phyloP scores from a whole-genome alignment of 2,888 invertebrate species.

The Adelphocoris suturalis region DNA sequence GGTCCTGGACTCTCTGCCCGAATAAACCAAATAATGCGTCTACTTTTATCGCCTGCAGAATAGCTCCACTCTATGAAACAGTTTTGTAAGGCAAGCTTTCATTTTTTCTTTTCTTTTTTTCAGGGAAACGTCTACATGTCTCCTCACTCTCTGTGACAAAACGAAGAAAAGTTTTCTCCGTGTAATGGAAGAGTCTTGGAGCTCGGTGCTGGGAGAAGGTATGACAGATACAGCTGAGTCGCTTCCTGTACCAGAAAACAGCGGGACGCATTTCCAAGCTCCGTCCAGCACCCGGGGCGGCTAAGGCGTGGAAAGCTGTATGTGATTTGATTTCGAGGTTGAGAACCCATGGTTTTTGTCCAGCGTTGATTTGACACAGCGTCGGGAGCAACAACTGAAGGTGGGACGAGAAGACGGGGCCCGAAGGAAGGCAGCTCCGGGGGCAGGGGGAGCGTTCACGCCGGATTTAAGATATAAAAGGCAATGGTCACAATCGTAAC shows the following conservation, averaged over 20 bases:
- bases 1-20: no score
- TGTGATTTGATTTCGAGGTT: constrained; percentile 67
- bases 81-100: background rate
- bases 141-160: constrained; percentile 3
- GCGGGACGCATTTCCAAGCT: constrained; percentile 29
- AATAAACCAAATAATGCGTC: no score
- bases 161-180: background rate
- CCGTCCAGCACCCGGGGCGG: constrained; percentile 3
- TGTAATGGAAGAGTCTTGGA: background rate
- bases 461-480: constrained; percentile 70
- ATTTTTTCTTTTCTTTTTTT: background rate
- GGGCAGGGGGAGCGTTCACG: constrained; percentile 52
- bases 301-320: constrained; percentile 51
- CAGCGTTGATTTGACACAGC: constrained; percentile 67
- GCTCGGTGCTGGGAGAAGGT: background rate
- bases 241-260: constrained; percentile 40
- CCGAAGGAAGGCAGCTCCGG: constrained; percentile 6
- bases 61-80: background rate
- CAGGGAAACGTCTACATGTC: background rate
- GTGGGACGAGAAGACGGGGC: background rate
- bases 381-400: constrained; percentile 39
- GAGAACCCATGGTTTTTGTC: constrained; percentile 71
- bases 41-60: no score
- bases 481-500: constrained; percentile 71
- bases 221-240: background rate